Evolutionary conservation across 2,113 vertebrate species (phyloP).

Genomic region (Lepidothrix coronata): DNA sequence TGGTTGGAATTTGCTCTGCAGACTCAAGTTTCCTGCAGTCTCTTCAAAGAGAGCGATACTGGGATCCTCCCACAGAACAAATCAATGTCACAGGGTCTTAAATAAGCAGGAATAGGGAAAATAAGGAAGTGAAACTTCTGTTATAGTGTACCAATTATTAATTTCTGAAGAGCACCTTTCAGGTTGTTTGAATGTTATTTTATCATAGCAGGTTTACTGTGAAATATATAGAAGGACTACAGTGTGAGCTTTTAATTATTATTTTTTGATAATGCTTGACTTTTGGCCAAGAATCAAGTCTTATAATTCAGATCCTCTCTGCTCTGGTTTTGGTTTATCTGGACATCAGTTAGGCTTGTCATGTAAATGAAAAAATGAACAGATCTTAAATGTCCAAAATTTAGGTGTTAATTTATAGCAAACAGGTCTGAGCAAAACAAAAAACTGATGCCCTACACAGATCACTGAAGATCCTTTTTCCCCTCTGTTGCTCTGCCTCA

Average conservation of each 20-base stretch:
- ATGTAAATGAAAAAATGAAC: background rate
- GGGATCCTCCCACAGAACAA: background rate
- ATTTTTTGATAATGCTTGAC: background rate
- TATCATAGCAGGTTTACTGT: background rate
- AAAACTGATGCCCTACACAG: background rate
- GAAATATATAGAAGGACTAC: background rate
- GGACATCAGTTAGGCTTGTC: background rate
- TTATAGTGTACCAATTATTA: background rate
- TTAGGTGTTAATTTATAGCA: background rate
- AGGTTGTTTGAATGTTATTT: background rate
- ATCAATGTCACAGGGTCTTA: background rate
- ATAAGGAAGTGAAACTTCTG: background rate
- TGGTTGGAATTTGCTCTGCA: background rate
- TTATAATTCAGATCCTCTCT: background rate
- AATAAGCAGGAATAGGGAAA: background rate
- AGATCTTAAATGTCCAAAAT: background rate
- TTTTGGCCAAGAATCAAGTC: background rate
- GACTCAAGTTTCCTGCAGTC: background rate
- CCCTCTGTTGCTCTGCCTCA: slow-evolving; percentile 2
- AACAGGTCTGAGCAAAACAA: background rate
- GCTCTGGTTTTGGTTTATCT: background rate
- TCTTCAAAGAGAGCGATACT: background rate
- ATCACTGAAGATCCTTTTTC: background rate
- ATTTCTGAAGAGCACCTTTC: background rate
- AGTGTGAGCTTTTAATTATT: background rate